These are phyloP conservation scores for Pseudonaja textilis DNA, from an alignment of 2,113 vertebrate species.

Conservation along the genomic window DNA sequence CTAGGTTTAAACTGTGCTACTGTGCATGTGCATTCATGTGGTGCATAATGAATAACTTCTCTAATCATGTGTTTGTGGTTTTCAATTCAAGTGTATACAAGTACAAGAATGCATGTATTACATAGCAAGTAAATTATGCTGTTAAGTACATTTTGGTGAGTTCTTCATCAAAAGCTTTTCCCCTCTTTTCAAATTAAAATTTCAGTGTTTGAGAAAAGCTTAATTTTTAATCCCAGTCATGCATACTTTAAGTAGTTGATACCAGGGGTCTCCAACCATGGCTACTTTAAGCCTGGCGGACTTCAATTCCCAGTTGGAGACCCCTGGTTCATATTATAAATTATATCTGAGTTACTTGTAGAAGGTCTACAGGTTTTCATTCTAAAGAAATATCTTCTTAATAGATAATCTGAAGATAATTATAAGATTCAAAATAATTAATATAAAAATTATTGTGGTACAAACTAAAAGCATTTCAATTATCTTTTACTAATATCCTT, in stretches of 20 bases:
- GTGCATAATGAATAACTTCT: slow-evolving; percentile 5
- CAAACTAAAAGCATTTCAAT: not conserved
- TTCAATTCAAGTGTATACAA: slow-evolving; percentile 41
- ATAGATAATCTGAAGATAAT: not conserved
- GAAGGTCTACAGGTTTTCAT: too few species aligned
- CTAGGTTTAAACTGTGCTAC: slow-evolving; percentile 12
- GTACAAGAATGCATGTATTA: slow-evolving; percentile 29
- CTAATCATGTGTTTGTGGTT: slow-evolving; percentile 25
- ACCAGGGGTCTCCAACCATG: too few species aligned
- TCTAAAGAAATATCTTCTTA: not conserved
- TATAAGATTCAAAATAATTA: not conserved
- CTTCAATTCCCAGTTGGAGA: too few species aligned
- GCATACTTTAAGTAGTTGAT: slow-evolving; percentile 20
- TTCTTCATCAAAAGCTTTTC: not conserved
- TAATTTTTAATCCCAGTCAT: slow-evolving; percentile 3
- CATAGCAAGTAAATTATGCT: slow-evolving; percentile 24
- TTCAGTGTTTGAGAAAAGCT: not conserved
- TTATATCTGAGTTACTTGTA: not conserved
- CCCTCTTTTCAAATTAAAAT: slow-evolving; percentile 20
- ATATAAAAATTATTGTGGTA: not conserved
- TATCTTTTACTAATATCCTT: not conserved
- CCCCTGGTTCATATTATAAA: not conserved
- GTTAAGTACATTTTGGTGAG: not conserved
- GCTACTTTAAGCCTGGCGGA: too few species aligned
- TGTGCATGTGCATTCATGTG: slow-evolving; percentile 13